phyloP scores from a whole-genome alignment of 2,113 vertebrate species.

The Anguilla rostrata region DNA sequence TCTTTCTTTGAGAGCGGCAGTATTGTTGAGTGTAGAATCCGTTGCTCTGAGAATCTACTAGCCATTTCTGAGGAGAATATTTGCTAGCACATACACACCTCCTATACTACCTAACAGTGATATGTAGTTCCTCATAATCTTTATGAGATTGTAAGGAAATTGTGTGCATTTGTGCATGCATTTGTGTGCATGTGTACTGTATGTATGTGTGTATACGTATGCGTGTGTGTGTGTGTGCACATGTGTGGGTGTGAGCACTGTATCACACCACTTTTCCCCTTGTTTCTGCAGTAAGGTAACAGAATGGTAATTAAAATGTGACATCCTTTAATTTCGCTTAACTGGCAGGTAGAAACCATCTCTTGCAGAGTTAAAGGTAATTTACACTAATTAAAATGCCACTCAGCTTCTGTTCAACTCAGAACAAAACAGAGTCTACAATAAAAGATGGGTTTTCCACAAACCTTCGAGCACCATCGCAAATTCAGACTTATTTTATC shows the following conservation, averaged over 20 bases:
- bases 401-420: slow-evolving; percentile 9
- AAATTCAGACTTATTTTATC: slow-evolving; percentile 7
- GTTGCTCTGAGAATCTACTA: neutral
- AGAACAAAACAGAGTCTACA: neutral
- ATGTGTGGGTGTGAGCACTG: neutral
- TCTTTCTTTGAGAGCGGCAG: too few relatives aligned
- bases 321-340: neutral
- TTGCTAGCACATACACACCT: too few relatives aligned
- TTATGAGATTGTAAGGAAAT: too few relatives aligned
- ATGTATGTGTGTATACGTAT: neutral
- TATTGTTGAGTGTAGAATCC: neutral
- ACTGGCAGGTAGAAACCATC: neutral
- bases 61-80: too few relatives aligned
- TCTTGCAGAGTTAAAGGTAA: slow-evolving; percentile 1
- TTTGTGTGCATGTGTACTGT: too few relatives aligned
- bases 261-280: neutral
- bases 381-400: slow-evolving; percentile 13
- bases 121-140: neutral
- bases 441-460: neutral
- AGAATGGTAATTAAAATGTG: slow-evolving; percentile 5
- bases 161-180: too few relatives aligned
- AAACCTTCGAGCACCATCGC: neutral
- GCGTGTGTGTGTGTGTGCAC: neutral
- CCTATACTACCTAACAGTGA: neutral
- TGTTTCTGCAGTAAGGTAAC: neutral